phyloP scores from a whole-genome alignment of 2,113 vertebrate species.

The Myrmophylax atrothorax region DNA sequence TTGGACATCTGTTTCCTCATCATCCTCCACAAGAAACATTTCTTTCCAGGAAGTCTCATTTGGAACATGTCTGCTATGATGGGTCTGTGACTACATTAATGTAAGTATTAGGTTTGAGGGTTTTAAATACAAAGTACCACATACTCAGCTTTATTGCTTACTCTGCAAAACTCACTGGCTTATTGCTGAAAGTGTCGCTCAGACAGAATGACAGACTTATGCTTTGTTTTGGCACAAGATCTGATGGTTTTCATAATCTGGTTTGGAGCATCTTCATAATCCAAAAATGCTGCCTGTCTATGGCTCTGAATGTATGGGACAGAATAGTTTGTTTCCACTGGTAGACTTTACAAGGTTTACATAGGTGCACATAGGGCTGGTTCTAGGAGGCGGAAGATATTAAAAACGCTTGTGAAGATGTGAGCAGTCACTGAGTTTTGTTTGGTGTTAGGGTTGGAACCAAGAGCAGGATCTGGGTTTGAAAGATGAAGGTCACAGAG shows the following conservation, averaged over 20 bases:
- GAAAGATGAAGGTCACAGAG: background rate
- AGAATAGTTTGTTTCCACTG: background rate
- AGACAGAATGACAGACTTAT: background rate
- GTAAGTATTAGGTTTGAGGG: background rate
- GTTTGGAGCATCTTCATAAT: background rate
- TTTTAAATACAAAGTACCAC: background rate
- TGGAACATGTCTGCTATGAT: background rate
- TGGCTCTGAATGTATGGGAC: background rate
- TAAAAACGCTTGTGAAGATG: background rate
- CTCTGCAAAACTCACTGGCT: background rate
- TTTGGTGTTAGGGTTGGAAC: background rate
- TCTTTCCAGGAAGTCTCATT: background rate
- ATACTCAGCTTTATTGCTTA: background rate
- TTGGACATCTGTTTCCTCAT: background rate
- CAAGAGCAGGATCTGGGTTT: background rate
- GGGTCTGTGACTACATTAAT: background rate
- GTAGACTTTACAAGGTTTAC: background rate
- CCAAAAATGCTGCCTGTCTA: background rate
- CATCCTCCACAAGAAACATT: background rate
- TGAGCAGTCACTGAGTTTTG: background rate
- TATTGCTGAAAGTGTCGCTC: background rate
- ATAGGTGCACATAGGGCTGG: background rate
- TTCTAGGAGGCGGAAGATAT: background rate
- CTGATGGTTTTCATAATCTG: background rate
- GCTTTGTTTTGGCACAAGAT: background rate